Conservation (phyloP, 2,113 vertebrate species). For the Albula glossodonta region DNA sequence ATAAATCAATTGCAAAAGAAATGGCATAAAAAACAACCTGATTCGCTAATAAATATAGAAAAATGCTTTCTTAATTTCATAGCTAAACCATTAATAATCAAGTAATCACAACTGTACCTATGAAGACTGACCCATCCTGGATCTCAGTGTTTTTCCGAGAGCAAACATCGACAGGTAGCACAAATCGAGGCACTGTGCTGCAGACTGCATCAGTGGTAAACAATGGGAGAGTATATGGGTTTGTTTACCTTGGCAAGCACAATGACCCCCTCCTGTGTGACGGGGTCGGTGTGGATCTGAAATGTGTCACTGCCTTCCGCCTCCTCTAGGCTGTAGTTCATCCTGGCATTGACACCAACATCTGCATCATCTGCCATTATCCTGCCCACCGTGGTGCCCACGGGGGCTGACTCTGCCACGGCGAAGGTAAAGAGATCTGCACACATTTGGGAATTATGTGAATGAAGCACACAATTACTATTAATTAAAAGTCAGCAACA, state of each 20-base stretch:
- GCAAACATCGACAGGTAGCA: too few species aligned
- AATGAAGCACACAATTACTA: too few species aligned
- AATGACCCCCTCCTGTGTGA: conserved; percentile 88
- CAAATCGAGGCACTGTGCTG: background rate
- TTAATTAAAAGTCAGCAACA: too few species aligned
- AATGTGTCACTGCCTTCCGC: conserved; percentile 73
- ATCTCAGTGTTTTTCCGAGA: too few species aligned
- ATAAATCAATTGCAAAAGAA: too few species aligned
- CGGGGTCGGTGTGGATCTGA: conserved; percentile 74
- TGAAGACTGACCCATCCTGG: too few species aligned
- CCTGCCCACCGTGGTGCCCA: conserved; percentile 79
- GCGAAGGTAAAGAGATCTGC: conserved; percentile 81
- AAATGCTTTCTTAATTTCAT: too few species aligned
- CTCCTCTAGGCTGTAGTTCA: conserved; percentile 83
- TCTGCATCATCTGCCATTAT: conserved; percentile 84
- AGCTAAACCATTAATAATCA: too few species aligned
- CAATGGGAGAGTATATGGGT: background rate
- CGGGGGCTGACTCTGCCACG: conserved; percentile 74
- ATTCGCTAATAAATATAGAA: too few species aligned
- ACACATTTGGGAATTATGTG: background rate
- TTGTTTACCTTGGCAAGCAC: conserved; percentile 79
- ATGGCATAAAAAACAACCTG: too few species aligned
- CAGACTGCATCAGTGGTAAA: background rate
- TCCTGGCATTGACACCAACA: conserved; percentile 80
- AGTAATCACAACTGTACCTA: too few species aligned